Conservation (phyloP, 2,113 vertebrate genomes). For the Gallinago media region DNA sequence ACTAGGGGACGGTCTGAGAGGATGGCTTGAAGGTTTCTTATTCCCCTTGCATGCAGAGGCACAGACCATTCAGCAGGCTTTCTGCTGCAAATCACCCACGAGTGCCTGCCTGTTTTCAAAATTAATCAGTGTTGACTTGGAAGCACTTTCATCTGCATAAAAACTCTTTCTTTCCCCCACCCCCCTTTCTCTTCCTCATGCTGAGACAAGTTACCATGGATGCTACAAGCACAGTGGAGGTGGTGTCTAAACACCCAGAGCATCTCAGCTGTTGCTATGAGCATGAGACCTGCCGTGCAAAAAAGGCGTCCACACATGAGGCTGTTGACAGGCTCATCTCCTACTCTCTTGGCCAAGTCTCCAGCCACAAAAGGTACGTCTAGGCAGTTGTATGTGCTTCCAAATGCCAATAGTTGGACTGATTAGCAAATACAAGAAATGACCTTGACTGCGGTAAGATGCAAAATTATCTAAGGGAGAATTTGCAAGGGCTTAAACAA, state of each 20-base stretch:
- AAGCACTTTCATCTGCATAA: constrained; percentile 1
- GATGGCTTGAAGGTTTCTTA: not conserved
- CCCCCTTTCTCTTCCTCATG: not conserved
- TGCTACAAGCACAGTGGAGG: not conserved
- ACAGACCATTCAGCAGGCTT: not conserved
- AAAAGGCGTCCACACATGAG: not conserved
- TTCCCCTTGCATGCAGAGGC: not conserved
- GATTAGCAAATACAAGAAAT: constrained; percentile 14
- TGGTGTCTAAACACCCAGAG: constrained; percentile 24
- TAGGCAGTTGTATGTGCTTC: not conserved
- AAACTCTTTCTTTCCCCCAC: not conserved
- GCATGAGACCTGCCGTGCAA: not conserved
- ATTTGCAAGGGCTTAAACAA: not conserved
- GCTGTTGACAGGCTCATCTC: not conserved
- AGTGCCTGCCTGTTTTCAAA: constrained; percentile 26
- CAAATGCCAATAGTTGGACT: constrained; percentile 31
- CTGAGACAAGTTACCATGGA: not conserved
- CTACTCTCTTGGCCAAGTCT: not conserved
- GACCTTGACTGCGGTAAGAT: not conserved
- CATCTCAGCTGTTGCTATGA: not conserved
- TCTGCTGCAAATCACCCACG: not conserved
- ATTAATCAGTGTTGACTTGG: constrained; percentile 50
- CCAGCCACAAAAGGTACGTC: constrained; percentile 5
- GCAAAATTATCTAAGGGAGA: not conserved
- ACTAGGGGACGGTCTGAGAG: not conserved